Evolutionary conservation across 2,797 vertebrate species (phyloP), one percentile per base, ranked within the genome.

Genomic region (Podarcis siculus): DNA sequence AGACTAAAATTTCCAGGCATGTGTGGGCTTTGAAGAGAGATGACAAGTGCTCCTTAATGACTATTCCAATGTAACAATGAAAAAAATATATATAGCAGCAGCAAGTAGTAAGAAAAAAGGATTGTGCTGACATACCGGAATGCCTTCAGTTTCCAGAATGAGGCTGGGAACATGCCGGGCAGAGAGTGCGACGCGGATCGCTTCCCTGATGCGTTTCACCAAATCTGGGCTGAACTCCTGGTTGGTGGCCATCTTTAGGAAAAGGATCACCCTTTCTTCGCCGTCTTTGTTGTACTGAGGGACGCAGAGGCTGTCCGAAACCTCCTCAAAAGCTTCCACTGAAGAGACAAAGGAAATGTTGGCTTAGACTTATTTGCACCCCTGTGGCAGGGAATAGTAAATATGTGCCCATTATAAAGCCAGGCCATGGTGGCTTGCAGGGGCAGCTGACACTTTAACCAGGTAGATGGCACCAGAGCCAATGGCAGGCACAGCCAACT

Each of bases 251-350:
- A 99, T 99, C 96, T 98, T 99, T 86, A 99, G 94, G 93, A 99
- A 99, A 67, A 99, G 97, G 86, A 99, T 96, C 61, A 99, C 98
- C 30, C 99, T 93, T 95, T 99, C 99, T 90, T 99, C 98, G 0
- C 99, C 98, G 0, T 98, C 98, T 3, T 95, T 93, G 92, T 95
- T 98, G 96, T 98, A 98, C 97, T 99, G 99, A 9, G 99, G 98
- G 5, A 99, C 97, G 5, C 99, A 99, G 0, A 99, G 97, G 91
- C 98, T 99, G 95, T 99, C 99, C 0, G 96, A 97, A 82, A 99
- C 98, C 45, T 99, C 98, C 93, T 98, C 98, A 3, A 99, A 99
- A 0, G 98, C 98, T 94, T 99, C 99, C 95, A 99, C 99, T 99
- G 96, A 1, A 92, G 87, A 55, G 0, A 77, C 45, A 39, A 76